Conservation (phyloP, 2,888 invertebrate species). For the Hypercompe scribonia region DNA sequence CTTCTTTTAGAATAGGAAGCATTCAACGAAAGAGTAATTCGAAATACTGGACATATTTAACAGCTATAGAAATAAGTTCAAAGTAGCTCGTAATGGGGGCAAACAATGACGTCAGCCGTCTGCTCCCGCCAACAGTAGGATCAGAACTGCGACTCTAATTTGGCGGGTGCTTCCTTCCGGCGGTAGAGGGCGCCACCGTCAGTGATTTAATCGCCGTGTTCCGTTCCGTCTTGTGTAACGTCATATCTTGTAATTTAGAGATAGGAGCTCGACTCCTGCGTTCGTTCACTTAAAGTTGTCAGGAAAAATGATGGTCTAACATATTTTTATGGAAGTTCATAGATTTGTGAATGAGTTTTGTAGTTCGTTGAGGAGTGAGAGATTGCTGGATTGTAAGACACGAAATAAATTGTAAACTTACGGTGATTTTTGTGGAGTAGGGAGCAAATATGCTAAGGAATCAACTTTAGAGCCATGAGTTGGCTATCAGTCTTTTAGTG, state of each 20-base stretch:
- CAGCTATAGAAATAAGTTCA: slow-evolving; percentile 35
- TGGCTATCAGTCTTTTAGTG: too few relatives aligned
- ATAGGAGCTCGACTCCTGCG: slow-evolving; percentile 38
- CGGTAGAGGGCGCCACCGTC: slow-evolving; percentile 57
- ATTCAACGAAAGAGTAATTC: too few relatives aligned
- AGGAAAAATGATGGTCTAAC: neutral
- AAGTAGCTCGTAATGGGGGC: slow-evolving; percentile 75
- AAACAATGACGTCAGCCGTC: slow-evolving; percentile 70
- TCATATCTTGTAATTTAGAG: slow-evolving; percentile 45
- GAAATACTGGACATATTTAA: neutral
- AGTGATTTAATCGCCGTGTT: slow-evolving; percentile 61
- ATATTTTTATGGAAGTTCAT: neutral
- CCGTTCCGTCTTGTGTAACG: slow-evolving; percentile 38
- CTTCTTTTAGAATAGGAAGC: too few relatives aligned
- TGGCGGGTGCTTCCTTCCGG: slow-evolving; percentile 81
- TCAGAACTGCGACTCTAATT: slow-evolving; percentile 73
- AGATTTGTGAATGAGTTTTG: neutral
- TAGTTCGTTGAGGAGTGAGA: too few relatives aligned
- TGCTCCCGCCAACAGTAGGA: slow-evolving; percentile 63
- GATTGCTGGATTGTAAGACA: too few relatives aligned
- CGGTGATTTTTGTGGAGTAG: too few relatives aligned
- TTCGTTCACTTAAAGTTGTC: neutral
- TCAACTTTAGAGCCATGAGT: too few relatives aligned
- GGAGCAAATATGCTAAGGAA: too few relatives aligned
- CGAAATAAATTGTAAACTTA: too few relatives aligned